A percentile compares a stretch with the other conserved stretches of the same genome.
phyloP scores from a whole-genome alignment of 2,113 vertebrate genomes.

The Pitta sordida region DNA sequence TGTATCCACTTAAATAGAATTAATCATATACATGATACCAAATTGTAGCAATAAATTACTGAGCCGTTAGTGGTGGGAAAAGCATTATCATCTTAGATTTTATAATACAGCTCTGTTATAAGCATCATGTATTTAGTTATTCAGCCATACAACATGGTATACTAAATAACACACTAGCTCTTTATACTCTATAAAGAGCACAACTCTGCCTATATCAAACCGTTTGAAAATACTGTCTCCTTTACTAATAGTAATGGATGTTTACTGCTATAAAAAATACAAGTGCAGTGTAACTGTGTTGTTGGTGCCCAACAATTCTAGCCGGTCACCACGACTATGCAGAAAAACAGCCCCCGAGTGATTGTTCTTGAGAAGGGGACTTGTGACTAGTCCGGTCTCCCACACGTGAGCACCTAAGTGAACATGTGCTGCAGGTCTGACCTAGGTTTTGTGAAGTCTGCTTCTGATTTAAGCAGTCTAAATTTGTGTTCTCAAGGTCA shows the following conservation, averaged over 20 bases:
- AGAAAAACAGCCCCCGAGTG: neutral
- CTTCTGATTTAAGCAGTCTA: neutral
- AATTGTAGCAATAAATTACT: conserved; percentile 61
- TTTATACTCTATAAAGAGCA: neutral
- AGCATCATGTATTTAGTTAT: neutral
- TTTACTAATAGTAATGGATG: neutral
- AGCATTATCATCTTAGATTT: conserved; percentile 6
- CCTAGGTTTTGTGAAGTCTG: neutral
- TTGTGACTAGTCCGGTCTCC: accelerated
- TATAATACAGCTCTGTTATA: neutral
- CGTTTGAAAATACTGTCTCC: neutral
- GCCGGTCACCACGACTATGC: accelerated
- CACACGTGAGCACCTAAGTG: accelerated
- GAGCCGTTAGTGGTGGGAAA: conserved; percentile 13
- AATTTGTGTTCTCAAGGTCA: neutral
- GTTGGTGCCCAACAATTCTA: neutral
- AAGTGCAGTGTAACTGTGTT: neutral
- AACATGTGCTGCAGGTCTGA: accelerated
- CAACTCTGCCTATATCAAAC: neutral
- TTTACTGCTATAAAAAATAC: neutral
- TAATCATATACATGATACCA: conserved; percentile 23
- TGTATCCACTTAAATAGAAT: conserved; percentile 37
- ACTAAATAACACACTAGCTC: conserved; percentile 9
- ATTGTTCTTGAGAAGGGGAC: neutral
- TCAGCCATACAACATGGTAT: neutral